These are phyloP conservation scores for Mermis nigrescens DNA, from an alignment of 2,888 invertebrate genomes.

Conservation along the genomic window DNA sequence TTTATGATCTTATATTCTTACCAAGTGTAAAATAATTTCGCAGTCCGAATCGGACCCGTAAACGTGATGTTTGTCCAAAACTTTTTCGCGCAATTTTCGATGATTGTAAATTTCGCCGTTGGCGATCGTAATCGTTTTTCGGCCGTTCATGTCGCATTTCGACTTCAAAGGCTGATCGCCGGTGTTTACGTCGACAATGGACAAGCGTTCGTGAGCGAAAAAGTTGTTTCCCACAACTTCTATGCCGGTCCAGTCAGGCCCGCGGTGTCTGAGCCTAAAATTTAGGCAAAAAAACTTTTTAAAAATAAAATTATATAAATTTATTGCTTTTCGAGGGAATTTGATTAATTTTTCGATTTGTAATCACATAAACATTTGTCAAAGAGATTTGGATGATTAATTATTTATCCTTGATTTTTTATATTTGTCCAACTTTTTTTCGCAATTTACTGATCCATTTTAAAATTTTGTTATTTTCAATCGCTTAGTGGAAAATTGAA, in stretches of 20 bases:
- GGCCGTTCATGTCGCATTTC: neutral
- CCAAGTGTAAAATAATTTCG: neutral
- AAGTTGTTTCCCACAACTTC: slow-evolving; percentile 23
- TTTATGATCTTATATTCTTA: slow-evolving; percentile 2
- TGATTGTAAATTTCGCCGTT: slow-evolving; percentile 76
- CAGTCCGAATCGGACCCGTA: neutral
- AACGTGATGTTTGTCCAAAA: neutral
- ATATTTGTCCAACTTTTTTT: too few species aligned
- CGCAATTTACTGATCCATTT: too few species aligned
- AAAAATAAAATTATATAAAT: too few species aligned
- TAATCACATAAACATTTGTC: too few species aligned
- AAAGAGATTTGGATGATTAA: too few species aligned
- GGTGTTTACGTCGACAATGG: slow-evolving; percentile 26
- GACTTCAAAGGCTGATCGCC: slow-evolving; percentile 20
- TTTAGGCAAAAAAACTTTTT: neutral
- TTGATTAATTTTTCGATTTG: too few species aligned
- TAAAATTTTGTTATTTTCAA: too few species aligned
- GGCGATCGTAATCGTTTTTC: slow-evolving; percentile 7
- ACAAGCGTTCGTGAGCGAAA: slow-evolving; percentile 28
- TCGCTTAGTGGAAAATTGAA: too few species aligned
- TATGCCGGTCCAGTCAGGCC: slow-evolving; percentile 25
- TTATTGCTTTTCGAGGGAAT: too few species aligned
- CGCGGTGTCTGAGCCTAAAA: slow-evolving; percentile 19
- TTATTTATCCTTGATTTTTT: too few species aligned
- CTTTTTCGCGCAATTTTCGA: slow-evolving; percentile 21